Percentiles rank a stretch among this genome's conserved stretches.
These are phyloP conservation scores for Acleris laterana DNA, from an alignment of 2,888 invertebrate species.

Conservation along the genomic window DNA sequence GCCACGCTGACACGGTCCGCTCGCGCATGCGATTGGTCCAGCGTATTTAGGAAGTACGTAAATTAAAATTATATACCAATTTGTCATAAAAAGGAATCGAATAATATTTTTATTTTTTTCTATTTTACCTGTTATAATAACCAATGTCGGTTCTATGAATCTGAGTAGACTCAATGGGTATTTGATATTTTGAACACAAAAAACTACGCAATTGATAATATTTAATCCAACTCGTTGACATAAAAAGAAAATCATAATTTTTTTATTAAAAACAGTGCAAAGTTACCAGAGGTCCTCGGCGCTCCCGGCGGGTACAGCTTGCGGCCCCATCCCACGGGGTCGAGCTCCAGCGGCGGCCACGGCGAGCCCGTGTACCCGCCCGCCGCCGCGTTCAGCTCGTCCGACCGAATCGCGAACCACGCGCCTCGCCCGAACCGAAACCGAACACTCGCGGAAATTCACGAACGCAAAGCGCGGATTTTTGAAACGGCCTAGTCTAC, in stretches of 20 bases:
- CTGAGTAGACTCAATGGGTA: too few species aligned
- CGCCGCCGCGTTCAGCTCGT: constrained; percentile 89
- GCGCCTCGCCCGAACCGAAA: constrained; percentile 68
- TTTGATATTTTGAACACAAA: too few species aligned
- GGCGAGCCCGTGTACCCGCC: constrained; percentile 92
- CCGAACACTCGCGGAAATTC: constrained; percentile 62
- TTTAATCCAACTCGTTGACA: too few species aligned
- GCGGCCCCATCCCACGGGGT: constrained; percentile 91
- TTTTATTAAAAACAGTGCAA: not conserved
- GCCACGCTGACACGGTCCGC: too few species aligned
- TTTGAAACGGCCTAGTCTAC: constrained; percentile 17
- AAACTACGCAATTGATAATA: too few species aligned
- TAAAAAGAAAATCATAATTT: not conserved
- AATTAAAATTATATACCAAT: too few species aligned
- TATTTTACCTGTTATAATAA: too few species aligned
- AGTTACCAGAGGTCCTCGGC: constrained; percentile 84
- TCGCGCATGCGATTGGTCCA: too few species aligned
- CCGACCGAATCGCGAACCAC: constrained; percentile 88
- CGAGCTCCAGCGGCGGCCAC: constrained; percentile 91
- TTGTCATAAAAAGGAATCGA: too few species aligned
- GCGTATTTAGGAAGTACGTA: too few species aligned
- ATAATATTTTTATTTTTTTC: too few species aligned
- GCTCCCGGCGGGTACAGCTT: constrained; percentile 91
- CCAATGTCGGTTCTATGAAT: too few species aligned
- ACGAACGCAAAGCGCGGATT: constrained; percentile 50